Percentiles rank a stretch among this genome's conserved stretches.
phyloP scores from a whole-genome alignment of 64 coral and sea anemone genomes.

The Dendrophyllia cribrosa region DNA sequence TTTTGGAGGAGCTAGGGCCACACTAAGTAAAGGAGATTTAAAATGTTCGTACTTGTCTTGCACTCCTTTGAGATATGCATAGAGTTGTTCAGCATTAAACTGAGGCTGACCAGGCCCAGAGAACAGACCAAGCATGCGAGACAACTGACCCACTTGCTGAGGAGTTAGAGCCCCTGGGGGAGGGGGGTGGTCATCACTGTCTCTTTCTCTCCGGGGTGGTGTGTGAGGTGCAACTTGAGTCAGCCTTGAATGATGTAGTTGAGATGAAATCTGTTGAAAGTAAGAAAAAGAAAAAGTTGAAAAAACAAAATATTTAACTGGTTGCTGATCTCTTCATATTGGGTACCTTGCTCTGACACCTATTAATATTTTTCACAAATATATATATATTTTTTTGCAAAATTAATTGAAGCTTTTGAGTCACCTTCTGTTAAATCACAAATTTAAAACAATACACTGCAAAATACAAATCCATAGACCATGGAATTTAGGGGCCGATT shows the following conservation, averaged over 20 bases:
- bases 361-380: no score
- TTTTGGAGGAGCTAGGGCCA: no score
- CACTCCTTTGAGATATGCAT: slow-evolving; percentile 34
- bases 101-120: slow-evolving; percentile 43
- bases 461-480: no score
- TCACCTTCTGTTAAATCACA: no score
- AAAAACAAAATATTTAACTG: no score
- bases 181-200: slow-evolving; percentile 43
- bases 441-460: no score
- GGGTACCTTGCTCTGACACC: no score
- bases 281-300: neutral
- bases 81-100: slow-evolving; percentile 44
- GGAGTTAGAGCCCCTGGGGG: slow-evolving; percentile 30
- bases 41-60: slow-evolving; percentile 11
- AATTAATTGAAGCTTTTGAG: no score
- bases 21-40: no score
- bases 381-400: no score
- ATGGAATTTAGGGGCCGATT: no score
- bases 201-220: slow-evolving; percentile 44
- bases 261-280: slow-evolving; percentile 7
- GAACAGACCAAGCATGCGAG: slow-evolving; percentile 45
- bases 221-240: slow-evolving; percentile 48
- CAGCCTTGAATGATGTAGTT: neutral
- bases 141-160: slow-evolving; percentile 37
- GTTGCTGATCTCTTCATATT: no score